Evolutionary conservation across 2,888 invertebrate species (phyloP).

Genomic region (Nineta flava): DNA sequence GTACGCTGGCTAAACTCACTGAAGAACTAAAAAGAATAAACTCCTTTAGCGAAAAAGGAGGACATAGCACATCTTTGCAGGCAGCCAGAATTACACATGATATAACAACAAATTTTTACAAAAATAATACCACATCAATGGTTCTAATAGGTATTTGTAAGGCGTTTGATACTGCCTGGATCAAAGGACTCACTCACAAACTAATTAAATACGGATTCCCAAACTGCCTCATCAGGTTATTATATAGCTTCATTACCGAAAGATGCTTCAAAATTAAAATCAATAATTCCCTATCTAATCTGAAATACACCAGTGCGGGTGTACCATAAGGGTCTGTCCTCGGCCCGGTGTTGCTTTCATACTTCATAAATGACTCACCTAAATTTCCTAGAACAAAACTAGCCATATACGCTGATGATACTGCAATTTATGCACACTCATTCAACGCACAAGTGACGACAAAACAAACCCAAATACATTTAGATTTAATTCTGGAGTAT

Average conservation of each 20-base stretch:
- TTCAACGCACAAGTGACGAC: constrained; percentile 4
- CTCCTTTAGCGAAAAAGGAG: constrained; percentile 10
- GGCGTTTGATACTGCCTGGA: constrained; percentile 21
- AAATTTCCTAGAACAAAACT: constrained; percentile 8
- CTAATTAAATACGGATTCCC: constrained; percentile 15
- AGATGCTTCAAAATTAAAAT: constrained; percentile 14
- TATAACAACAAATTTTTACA: constrained; percentile 15
- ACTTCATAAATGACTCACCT: constrained; percentile 13
- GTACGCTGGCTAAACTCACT: constrained; percentile 12
- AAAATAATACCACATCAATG: constrained; percentile 15
- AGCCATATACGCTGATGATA: constrained; percentile 14
- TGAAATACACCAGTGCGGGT: constrained; percentile 11
- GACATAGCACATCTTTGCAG: constrained; percentile 18
- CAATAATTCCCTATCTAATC: constrained; percentile 9
- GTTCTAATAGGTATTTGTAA: constrained; percentile 20
- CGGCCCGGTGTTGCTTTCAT: constrained; percentile 11
- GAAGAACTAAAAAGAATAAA: constrained; percentile 13
- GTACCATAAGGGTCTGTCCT: constrained; percentile 12
- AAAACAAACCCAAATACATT: constrained; percentile 12
- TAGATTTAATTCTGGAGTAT: background rate
- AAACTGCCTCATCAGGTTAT: constrained; percentile 13
- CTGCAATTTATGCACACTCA: constrained; percentile 12
- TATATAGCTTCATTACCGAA: constrained; percentile 15
- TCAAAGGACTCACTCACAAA: constrained; percentile 18
- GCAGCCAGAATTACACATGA: constrained; percentile 16